These are phyloP conservation scores for Micromesistius poutassou DNA, from an alignment of 2,797 vertebrate genomes.

Conservation along the genomic window DNA sequence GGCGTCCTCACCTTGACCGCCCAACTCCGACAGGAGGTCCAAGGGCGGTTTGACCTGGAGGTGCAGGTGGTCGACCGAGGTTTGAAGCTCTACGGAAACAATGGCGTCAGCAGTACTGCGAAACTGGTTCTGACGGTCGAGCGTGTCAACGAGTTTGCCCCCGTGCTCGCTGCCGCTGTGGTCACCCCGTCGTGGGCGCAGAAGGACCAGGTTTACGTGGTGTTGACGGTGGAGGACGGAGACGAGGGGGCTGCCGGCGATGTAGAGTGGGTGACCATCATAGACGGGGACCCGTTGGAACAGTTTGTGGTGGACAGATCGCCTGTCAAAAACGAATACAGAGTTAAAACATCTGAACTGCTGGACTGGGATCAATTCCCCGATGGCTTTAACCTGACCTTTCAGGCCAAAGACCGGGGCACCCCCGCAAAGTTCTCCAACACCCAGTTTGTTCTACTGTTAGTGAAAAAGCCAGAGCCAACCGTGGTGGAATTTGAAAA, in stretches of 20 bases:
- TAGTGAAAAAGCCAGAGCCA: slow-evolving; percentile 77
- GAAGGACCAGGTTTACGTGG: slow-evolving; percentile 79
- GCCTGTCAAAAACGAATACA: slow-evolving; percentile 84
- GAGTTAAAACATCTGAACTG: slow-evolving; percentile 76
- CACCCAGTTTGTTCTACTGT: slow-evolving; percentile 79
- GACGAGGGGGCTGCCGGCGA: slow-evolving; percentile 88
- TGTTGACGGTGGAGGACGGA: slow-evolving; percentile 85
- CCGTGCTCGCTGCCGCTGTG: slow-evolving; percentile 75
- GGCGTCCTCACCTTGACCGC: slow-evolving; percentile 85
- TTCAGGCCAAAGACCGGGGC: slow-evolving; percentile 95
- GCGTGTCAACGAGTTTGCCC: slow-evolving; percentile 84
- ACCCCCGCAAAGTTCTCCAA: slow-evolving; percentile 85
- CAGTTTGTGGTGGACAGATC: slow-evolving; percentile 86
- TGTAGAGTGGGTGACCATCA: slow-evolving; percentile 88
- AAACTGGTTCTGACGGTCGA: slow-evolving; percentile 81
- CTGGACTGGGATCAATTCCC: slow-evolving; percentile 84
- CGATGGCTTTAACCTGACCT: slow-evolving; percentile 88
- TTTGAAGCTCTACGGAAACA: slow-evolving; percentile 89
- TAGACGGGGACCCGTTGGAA: slow-evolving; percentile 85
- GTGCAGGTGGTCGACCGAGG: slow-evolving; percentile 92
- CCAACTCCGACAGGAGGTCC: slow-evolving; percentile 76
- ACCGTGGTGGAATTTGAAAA: slow-evolving; percentile 82
- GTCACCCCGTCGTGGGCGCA: slow-evolving; percentile 76
- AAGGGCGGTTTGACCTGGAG: slow-evolving; percentile 82
- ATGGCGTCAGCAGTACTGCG: slow-evolving; percentile 89